Percentiles rank a stretch among this genome's conserved stretches.
phyloP scores from a whole-genome alignment of 1,140 invertebrate genomes.

The Plectus sambesii region DNA sequence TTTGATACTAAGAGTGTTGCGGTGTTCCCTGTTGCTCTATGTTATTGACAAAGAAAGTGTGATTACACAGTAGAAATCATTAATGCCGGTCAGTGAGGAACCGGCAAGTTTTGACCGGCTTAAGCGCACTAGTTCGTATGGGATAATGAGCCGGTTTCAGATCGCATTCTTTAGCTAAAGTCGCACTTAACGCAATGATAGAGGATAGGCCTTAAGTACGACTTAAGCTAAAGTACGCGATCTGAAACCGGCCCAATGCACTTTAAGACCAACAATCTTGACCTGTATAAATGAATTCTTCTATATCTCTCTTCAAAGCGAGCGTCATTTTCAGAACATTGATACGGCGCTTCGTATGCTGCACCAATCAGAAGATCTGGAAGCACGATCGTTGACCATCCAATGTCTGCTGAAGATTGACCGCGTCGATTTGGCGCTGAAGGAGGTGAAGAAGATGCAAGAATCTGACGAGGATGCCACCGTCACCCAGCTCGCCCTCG shows the following conservation, averaged over 20 bases:
- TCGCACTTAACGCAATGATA: too few relatives aligned
- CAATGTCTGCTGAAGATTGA: conserved; percentile 82
- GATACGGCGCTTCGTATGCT: conserved; percentile 72
- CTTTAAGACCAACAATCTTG: conserved; percentile 64
- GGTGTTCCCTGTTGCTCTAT: too few relatives aligned
- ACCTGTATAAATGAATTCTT: conserved; percentile 7
- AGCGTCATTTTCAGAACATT: conserved; percentile 56
- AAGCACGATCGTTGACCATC: conserved; percentile 59
- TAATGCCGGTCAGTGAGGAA: too few relatives aligned
- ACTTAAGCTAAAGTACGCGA: too few relatives aligned
- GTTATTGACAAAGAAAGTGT: too few relatives aligned
- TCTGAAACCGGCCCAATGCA: conserved; percentile 78
- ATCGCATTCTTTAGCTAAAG: too few relatives aligned
- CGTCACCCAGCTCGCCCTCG: conserved; percentile 81
- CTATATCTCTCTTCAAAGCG: conserved; percentile 11
- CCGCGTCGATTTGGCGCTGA: conserved; percentile 75
- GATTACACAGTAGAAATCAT: too few relatives aligned
- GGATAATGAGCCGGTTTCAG: too few relatives aligned
- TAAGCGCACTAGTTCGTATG: too few relatives aligned
- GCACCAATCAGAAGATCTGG: conserved; percentile 68
- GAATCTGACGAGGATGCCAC: conserved; percentile 94
- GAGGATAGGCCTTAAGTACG: too few relatives aligned
- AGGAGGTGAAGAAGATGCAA: conserved; percentile 81
- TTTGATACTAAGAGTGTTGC: too few relatives aligned
- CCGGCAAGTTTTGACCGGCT: too few relatives aligned